Evolutionary conservation across 2,888 invertebrate genomes (phyloP).

Genomic region (Caenorhabditis drosophilae): DNA sequence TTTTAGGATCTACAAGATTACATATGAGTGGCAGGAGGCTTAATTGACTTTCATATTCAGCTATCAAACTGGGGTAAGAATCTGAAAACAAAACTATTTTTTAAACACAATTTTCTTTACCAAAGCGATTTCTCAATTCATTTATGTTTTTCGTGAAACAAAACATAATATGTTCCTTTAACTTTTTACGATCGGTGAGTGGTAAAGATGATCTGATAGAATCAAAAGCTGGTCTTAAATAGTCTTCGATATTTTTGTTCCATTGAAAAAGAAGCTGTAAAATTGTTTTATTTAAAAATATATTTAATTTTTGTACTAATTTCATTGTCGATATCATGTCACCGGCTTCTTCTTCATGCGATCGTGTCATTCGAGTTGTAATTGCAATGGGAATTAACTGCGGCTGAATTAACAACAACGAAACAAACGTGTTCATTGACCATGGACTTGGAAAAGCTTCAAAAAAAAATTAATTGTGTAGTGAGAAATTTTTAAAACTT

Average conservation of each 20-base stretch:
- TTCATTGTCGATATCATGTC: slow-evolving; percentile 39
- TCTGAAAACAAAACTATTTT: neutral
- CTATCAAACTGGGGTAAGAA: slow-evolving; percentile 1
- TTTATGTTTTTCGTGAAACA: slow-evolving; percentile 28
- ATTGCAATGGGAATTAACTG: slow-evolving; percentile 28
- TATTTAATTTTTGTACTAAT: too few relatives aligned
- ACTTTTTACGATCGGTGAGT: slow-evolving; percentile 1
- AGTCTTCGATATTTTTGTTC: slow-evolving; percentile 9
- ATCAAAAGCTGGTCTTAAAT: slow-evolving; percentile 10
- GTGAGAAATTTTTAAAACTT: slow-evolving; percentile 7
- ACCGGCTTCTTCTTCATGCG: slow-evolving; percentile 33
- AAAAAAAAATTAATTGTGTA: neutral
- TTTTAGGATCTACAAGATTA: too few relatives aligned
- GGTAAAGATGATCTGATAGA: slow-evolving; percentile 2
- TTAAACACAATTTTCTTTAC: neutral
- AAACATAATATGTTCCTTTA: slow-evolving; percentile 15
- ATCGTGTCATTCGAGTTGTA: slow-evolving; percentile 21
- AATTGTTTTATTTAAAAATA: too few relatives aligned
- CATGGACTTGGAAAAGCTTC: slow-evolving; percentile 35
- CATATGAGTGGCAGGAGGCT: too few relatives aligned
- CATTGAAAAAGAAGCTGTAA: slow-evolving; percentile 27
- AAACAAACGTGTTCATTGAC: slow-evolving; percentile 39
- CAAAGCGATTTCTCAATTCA: slow-evolving; percentile 9
- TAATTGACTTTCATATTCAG: slow-evolving; percentile 26
- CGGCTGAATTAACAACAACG: slow-evolving; percentile 24